A percentile compares a stretch with the other conserved stretches of the same genome.
Evolutionary conservation across 2,797 vertebrate genomes (phyloP).

Genomic region (Pseudochirops cupreus): DNA sequence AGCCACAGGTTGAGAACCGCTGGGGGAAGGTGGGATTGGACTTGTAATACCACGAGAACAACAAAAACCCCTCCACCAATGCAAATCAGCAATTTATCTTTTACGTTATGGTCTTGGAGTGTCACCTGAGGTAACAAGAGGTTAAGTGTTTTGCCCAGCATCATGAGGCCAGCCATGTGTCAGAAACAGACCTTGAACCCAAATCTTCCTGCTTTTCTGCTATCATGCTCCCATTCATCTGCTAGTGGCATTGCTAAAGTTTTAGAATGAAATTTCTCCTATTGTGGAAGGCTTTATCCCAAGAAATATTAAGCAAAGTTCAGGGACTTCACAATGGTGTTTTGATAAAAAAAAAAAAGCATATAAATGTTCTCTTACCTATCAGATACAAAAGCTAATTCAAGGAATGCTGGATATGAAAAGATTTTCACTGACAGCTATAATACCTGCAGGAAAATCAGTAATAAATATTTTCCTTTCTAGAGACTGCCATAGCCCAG

Average conservation of each 20-base stretch:
- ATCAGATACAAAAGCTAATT: conserved; percentile 60
- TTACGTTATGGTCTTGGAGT: background rate
- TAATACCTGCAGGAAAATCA: conserved; percentile 59
- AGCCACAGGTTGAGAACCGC: no score
- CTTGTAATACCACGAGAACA: background rate
- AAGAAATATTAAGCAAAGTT: conserved; percentile 69
- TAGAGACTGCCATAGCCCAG: conserved; percentile 30
- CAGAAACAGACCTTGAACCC: background rate
- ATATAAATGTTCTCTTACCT: conserved; percentile 59
- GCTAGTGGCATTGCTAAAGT: conserved; percentile 14
- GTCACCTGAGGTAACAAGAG: background rate
- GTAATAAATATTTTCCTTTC: background rate
- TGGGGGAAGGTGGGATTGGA: background rate
- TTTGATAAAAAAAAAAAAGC: conserved; percentile 39
- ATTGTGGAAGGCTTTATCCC: conserved; percentile 70
- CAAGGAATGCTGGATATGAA: conserved; percentile 41
- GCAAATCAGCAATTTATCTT: background rate
- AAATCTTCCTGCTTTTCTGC: background rate
- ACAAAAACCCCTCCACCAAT: background rate
- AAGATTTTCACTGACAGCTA: conserved; percentile 64
- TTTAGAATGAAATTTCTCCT: conserved; percentile 65
- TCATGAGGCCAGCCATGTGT: background rate
- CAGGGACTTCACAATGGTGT: conserved; percentile 34
- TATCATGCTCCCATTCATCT: background rate
- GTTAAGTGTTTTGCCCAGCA: background rate